Percentiles rank a stretch among this genome's conserved stretches.
phyloP scores from a whole-genome alignment of 2,888 invertebrate genomes.

The Agriotes lineatus region DNA sequence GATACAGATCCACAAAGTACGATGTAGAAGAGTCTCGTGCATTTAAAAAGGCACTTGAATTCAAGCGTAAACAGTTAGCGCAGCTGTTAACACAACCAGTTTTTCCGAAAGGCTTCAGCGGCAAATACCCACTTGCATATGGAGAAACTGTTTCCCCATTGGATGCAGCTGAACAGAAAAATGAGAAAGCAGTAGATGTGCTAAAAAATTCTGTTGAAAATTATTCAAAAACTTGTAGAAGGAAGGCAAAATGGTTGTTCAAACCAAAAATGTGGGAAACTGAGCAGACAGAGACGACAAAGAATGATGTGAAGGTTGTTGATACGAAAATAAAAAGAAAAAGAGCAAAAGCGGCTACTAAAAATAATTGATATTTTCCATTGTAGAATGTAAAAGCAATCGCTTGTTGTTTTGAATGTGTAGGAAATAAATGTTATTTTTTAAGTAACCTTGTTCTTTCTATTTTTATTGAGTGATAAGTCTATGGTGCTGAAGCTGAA shows the following conservation, averaged over 20 bases:
- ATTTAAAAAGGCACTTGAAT: constrained; percentile 65
- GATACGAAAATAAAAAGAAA: neutral
- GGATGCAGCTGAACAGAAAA: constrained; percentile 54
- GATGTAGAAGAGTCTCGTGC: constrained; percentile 52
- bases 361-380: too few relatives aligned
- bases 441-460: too few relatives aligned
- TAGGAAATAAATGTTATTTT: too few relatives aligned
- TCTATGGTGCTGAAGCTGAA: too few relatives aligned
- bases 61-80: constrained; percentile 68
- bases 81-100: constrained; percentile 71
- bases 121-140: constrained; percentile 69
- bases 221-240: constrained; percentile 46
- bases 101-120: constrained; percentile 78
- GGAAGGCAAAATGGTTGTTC: constrained; percentile 54
- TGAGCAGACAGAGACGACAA: neutral
- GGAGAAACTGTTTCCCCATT: constrained; percentile 49
- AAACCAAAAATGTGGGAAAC: constrained; percentile 50
- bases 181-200: constrained; percentile 68
- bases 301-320: neutral
- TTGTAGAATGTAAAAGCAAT: too few relatives aligned
- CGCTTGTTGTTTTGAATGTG: too few relatives aligned
- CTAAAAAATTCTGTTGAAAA: constrained; percentile 68
- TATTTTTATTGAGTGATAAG: too few relatives aligned
- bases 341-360: neutral
- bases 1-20: constrained; percentile 50